These are phyloP conservation scores for Chunga burmeisteri DNA, from an alignment of 2,113 vertebrate genomes.

Conservation along the genomic window DNA sequence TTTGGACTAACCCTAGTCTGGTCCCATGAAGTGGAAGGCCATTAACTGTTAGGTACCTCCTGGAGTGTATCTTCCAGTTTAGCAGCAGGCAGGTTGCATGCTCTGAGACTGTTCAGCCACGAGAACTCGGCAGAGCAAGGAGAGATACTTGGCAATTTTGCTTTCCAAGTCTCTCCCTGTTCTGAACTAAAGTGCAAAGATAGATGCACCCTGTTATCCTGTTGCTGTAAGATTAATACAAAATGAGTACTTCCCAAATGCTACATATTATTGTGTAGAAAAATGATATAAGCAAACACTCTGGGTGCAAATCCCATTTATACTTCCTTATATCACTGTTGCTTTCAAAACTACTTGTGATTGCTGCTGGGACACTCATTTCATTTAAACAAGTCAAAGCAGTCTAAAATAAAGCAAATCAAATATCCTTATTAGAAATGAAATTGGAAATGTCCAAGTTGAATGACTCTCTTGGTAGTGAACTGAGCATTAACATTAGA, in stretches of 20 bases:
- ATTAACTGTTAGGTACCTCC: neutral
- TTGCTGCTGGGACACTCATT: neutral
- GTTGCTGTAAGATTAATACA: neutral
- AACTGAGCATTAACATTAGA: neutral
- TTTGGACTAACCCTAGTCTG: neutral
- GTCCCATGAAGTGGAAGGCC: neutral
- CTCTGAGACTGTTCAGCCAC: neutral
- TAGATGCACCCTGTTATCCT: neutral
- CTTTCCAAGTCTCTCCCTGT: neutral
- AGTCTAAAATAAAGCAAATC: neutral
- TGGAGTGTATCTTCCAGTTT: neutral
- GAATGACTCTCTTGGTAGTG: neutral
- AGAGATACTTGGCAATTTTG: neutral
- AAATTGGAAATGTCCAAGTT: neutral
- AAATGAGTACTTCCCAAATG: neutral
- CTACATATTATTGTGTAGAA: neutral
- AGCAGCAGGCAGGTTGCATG: neutral
- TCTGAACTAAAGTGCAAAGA: neutral
- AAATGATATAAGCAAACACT: neutral
- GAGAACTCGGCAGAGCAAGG: neutral
- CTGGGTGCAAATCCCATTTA: neutral
- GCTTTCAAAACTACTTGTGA: neutral
- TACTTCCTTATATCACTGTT: neutral
- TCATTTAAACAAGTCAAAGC: neutral
- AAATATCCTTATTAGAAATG: neutral